Evolutionary conservation across 2,797 vertebrate genomes (phyloP).

Genomic region (Hypotaenidia philippensis): DNA sequence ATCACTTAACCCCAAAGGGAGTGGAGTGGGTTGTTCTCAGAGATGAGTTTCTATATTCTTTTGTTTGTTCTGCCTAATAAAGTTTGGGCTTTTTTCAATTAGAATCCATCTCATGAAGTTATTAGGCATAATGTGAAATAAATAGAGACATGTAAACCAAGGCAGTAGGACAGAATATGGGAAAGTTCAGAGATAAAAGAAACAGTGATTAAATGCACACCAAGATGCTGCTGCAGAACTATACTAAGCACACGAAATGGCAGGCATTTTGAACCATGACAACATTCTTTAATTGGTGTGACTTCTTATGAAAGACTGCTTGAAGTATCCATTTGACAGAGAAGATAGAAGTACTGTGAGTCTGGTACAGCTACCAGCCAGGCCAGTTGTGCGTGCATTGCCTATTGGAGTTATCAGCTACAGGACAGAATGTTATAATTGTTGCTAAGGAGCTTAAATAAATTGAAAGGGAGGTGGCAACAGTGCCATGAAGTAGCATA

Average conservation of each 20-base stretch:
- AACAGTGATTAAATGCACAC: background rate
- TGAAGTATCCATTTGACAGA: background rate
- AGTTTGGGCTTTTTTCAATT: background rate
- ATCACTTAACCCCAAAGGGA: background rate
- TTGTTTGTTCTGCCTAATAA: background rate
- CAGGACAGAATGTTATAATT: background rate
- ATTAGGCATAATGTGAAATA: background rate
- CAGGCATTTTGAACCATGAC: background rate
- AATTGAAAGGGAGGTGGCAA: background rate
- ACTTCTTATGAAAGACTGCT: background rate
- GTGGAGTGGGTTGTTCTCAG: background rate
- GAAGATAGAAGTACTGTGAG: background rate
- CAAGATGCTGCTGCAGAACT: background rate
- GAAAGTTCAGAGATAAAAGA: background rate
- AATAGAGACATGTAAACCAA: background rate
- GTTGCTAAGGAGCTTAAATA: background rate
- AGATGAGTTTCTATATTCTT: background rate
- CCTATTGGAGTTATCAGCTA: background rate
- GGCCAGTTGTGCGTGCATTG: background rate
- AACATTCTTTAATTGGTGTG: background rate
- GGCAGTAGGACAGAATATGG: background rate
- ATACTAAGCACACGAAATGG: background rate
- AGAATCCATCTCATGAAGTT: background rate
- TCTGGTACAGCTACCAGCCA: background rate
- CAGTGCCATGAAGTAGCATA: background rate